Conservation (phyloP, 2,888 invertebrate genomes). For the Eristalinus sepulchralis region DNA sequence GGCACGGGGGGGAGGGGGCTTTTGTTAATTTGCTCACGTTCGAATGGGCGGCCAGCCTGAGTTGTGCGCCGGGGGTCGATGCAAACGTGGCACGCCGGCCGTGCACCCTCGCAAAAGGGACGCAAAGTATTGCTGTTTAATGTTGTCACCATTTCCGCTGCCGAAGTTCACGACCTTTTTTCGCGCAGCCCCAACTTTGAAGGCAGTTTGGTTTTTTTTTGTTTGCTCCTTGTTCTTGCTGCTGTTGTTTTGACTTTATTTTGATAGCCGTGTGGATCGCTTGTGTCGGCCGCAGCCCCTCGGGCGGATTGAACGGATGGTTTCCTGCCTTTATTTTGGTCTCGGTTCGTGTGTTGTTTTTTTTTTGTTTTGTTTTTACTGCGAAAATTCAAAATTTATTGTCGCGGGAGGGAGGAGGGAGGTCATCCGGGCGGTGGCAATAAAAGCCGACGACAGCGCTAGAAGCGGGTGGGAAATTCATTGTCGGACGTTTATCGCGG, state of each 20-base stretch:
- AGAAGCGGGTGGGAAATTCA: constrained; percentile 38
- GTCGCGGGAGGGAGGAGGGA: constrained; percentile 9
- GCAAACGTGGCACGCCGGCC: constrained; percentile 18
- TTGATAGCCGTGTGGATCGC: not conserved
- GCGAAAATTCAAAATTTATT: constrained; percentile 68
- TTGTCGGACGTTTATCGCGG: constrained; percentile 60
- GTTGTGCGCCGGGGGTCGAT: not conserved
- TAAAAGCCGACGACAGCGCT: constrained; percentile 57
- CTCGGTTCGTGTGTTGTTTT: too few species aligned
- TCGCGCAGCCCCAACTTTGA: not conserved
- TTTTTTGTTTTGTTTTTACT: constrained; percentile 46
- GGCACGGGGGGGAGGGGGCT: not conserved
- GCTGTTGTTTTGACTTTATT: not conserved
- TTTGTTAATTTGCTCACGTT: constrained; percentile 68
- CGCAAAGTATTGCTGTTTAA: constrained; percentile 67
- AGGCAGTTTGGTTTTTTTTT: not conserved
- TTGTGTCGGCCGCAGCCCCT: not conserved
- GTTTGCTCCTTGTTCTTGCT: not conserved
- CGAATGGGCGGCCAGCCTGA: not conserved
- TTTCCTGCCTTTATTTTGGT: not conserved
- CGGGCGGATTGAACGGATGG: not conserved
- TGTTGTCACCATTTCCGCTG: constrained; percentile 65
- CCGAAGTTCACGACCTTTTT: constrained; percentile 60
- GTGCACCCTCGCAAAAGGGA: constrained; percentile 29
- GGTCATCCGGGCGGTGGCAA: constrained; percentile 4